Evolutionary conservation across 2,888 invertebrate genomes (phyloP), one percentile per base, ranked within the genome.

Genomic region (Megaustenia siamemsis): DNA sequence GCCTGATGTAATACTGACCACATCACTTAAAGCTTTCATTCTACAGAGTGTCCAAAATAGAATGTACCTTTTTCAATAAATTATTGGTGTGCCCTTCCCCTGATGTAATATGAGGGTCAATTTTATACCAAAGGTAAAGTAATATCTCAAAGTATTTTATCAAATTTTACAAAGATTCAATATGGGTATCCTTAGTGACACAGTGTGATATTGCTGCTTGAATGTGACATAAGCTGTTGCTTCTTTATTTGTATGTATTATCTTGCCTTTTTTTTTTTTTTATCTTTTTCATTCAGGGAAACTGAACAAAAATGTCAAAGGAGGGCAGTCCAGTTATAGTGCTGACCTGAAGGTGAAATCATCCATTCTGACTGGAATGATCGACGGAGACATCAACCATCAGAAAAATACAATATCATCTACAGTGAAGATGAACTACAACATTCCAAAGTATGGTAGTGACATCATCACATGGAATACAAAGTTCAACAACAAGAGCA

Each of bases 381-480:
- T 76, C 4, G 66, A 80, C 2, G 71, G 76, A 6, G 49, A 83
- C 66, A 78, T 78, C 15, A 38, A 56, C 73, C 79, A 73, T 10
- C 66, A 86, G 24, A 87, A 86, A 60, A 40, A 71, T 21, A 56
- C 86, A 43, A 12, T 66, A 4, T 40, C 73, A 0, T 73, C 88
- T 1, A 88, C 86, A 21, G 4, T 90, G 6, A 85, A 85, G 18
- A 53, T 86, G 18, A 88, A 89, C 79, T 91, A 91, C 83, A 89
- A 86, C 49, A 69, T 90, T 56, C 87, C 86, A 10, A 87, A 86
- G 43, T 66, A 83, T 38, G 86, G 81, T 24, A 89, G 88, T 38
- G 90, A 91, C 71, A 87, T 87, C 5, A 66, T 91, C 15, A 86
- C 78, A 21, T 81, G 88, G 69, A 88, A 84, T 73, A 88, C 85